Conservation (phyloP, 2,888 invertebrate species). For the Antitype chi region DNA sequence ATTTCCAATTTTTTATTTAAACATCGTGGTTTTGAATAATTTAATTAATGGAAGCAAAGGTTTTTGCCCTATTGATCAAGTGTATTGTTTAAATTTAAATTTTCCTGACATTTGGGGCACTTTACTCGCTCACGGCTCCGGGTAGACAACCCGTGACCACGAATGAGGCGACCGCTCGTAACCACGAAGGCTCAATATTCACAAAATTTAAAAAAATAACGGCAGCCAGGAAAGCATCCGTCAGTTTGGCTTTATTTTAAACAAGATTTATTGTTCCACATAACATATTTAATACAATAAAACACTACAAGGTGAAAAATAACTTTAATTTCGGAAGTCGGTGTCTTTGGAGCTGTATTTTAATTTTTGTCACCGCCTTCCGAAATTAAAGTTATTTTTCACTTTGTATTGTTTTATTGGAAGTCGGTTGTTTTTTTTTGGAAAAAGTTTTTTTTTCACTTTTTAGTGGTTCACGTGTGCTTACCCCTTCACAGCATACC, state of each 20-base stretch:
- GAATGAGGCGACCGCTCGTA: slow-evolving; percentile 46
- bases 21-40: slow-evolving; percentile 3
- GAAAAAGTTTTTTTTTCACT: no score
- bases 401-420: no score
- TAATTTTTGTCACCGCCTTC: no score
- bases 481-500: no score
- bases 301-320: no score
- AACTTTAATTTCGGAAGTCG: no score
- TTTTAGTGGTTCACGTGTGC: no score
- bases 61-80: slow-evolving; percentile 32
- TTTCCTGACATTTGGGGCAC: slow-evolving; percentile 48
- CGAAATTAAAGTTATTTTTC: no score
- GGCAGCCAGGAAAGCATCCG: slow-evolving; percentile 28
- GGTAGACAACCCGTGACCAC: slow-evolving; percentile 60
- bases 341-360: no score
- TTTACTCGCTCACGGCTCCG: slow-evolving; percentile 45
- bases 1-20: slow-evolving; percentile 26
- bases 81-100: slow-evolving; percentile 53
- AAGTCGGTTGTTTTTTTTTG: no score
- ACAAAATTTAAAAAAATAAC: slow-evolving; percentile 54
- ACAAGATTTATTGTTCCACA: slow-evolving; percentile 33
- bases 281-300: slow-evolving; percentile 19
- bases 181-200: slow-evolving; percentile 55
- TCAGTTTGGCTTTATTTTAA: slow-evolving; percentile 41
- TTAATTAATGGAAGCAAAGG: slow-evolving; percentile 23